Evolutionary conservation across 2,888 invertebrate species (phyloP).

Genomic region (Caenorhabditis drosophilae): DNA sequence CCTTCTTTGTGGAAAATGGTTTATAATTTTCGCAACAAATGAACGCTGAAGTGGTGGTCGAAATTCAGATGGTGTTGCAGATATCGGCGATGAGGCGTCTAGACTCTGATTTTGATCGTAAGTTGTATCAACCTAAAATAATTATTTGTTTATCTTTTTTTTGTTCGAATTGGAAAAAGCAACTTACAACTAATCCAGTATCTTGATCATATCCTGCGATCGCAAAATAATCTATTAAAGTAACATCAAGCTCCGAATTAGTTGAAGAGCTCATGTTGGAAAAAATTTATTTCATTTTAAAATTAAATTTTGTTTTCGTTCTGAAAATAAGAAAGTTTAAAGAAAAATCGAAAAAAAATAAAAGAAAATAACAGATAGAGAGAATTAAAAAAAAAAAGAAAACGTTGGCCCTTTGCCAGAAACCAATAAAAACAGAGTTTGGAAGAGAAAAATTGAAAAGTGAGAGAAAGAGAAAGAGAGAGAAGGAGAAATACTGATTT

Average conservation of each 20-base stretch:
- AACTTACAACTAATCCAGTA: constrained; percentile 56
- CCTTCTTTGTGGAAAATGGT: constrained; percentile 89
- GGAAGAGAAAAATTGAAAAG: too few relatives aligned
- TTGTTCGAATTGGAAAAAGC: too few relatives aligned
- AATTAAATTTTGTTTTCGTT: not conserved
- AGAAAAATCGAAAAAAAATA: too few relatives aligned
- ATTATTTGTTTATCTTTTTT: not conserved
- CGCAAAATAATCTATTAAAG: constrained; percentile 66
- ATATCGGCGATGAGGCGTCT: constrained; percentile 27
- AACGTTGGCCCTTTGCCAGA: too few relatives aligned
- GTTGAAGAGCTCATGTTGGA: not conserved
- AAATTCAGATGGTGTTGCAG: constrained; percentile 12
- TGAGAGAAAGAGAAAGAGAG: too few relatives aligned
- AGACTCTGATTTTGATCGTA: constrained; percentile 44
- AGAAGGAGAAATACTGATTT: too few relatives aligned
- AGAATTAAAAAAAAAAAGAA: too few relatives aligned
- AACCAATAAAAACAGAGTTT: too few relatives aligned
- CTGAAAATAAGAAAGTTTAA: too few relatives aligned
- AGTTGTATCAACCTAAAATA: constrained; percentile 50
- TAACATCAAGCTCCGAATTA: constrained; percentile 43
- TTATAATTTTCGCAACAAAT: constrained; percentile 90
- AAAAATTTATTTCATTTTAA: not conserved
- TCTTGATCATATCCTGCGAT: constrained; percentile 64
- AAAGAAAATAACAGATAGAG: too few relatives aligned
- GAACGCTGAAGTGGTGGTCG: constrained; percentile 87